These are phyloP conservation scores for Anastrepha obliqua DNA, from an alignment of 1,140 invertebrate genomes.

Conservation along the genomic window DNA sequence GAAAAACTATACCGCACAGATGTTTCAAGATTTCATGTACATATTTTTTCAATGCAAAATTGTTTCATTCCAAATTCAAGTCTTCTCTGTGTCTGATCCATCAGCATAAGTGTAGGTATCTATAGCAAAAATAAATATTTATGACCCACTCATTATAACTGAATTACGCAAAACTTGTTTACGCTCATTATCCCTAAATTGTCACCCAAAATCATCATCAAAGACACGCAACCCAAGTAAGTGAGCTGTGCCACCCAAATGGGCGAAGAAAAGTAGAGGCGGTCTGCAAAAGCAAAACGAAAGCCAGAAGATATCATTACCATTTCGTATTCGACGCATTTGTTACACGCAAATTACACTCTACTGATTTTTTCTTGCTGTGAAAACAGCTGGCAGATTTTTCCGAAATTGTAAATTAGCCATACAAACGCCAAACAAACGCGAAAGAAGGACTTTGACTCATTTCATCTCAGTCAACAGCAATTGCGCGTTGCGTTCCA, in stretches of 20 bases:
- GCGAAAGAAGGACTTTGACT: neutral
- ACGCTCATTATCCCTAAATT: neutral
- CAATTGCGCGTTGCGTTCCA: neutral
- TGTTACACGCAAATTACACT: constrained; percentile 6
- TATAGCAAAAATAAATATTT: constrained; percentile 26
- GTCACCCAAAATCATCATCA: neutral
- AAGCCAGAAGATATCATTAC: neutral
- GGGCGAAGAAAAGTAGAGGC: neutral
- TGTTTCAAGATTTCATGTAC: too few relatives aligned
- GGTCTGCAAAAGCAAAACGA: neutral
- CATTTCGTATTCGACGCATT: neutral
- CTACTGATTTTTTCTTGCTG: neutral
- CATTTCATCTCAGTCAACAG: constrained; percentile 3
- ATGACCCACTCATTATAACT: neutral
- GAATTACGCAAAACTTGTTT: constrained; percentile 18
- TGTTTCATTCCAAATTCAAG: too few relatives aligned
- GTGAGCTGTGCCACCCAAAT: neutral
- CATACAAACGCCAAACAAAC: too few relatives aligned
- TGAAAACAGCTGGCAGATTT: neutral
- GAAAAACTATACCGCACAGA: too few relatives aligned
- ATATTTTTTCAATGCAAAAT: too few relatives aligned
- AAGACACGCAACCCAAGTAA: neutral
- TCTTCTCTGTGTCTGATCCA: too few relatives aligned
- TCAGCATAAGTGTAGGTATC: neutral
- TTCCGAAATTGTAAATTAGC: neutral